Conservation (phyloP, 2,888 invertebrate genomes). For the Tipula unca region DNA sequence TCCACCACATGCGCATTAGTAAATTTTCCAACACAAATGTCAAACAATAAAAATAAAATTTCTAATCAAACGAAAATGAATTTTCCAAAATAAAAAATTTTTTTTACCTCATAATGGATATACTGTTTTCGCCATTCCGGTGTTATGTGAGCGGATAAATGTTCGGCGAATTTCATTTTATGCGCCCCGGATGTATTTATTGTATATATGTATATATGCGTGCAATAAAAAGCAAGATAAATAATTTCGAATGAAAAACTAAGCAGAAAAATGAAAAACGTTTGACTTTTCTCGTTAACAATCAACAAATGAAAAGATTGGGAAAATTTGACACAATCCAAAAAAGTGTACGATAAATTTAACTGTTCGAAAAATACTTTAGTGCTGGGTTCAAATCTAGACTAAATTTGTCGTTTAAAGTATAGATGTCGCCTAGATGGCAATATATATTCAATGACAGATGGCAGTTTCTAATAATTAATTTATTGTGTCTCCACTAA, state of each 20-base stretch:
- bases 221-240: too few species aligned
- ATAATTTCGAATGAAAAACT: neutral
- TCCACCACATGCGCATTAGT: neutral
- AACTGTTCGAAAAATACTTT: neutral
- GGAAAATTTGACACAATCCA: neutral
- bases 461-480: neutral
- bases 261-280: neutral
- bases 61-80: neutral
- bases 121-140: conserved; percentile 91
- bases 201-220: too few species aligned
- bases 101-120: conserved; percentile 58
- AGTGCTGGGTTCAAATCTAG: neutral
- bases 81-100: neutral
- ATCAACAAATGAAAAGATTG: neutral
- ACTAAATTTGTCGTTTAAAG: neutral
- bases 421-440: neutral
- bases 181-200: too few species aligned
- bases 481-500: neutral
- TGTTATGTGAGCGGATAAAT: conserved; percentile 78
- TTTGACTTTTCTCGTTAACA: neutral
- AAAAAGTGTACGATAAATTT: neutral
- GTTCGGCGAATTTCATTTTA: conserved; percentile 83
- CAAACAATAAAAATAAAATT: neutral
- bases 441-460: neutral
- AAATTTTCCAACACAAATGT: conserved; percentile 16